Evolutionary conservation across 2,888 invertebrate species (phyloP).

Genomic region (Sesamia inferens): DNA sequence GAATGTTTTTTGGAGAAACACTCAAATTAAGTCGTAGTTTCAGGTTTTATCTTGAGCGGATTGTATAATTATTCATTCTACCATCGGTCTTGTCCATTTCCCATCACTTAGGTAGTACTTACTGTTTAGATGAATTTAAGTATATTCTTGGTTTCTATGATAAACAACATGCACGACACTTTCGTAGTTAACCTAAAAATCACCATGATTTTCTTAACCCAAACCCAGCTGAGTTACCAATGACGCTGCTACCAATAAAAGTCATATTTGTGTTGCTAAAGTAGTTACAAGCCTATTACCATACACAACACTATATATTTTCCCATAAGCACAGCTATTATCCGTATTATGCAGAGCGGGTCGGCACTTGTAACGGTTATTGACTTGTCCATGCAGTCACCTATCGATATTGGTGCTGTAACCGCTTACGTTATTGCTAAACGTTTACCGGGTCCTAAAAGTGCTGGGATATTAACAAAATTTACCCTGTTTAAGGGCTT

Average conservation of each 20-base stretch:
- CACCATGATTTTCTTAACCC: neutral
- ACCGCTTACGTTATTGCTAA: conserved; percentile 61
- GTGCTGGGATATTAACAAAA: conserved; percentile 27
- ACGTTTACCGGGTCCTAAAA: conserved; percentile 41
- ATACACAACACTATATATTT: conserved; percentile 27
- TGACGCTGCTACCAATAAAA: neutral
- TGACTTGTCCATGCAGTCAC: conserved; percentile 62
- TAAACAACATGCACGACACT: neutral
- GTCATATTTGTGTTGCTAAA: conserved; percentile 4
- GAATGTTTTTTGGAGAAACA: too few relatives aligned
- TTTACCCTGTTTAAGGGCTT: conserved; percentile 33
- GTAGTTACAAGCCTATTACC: conserved; percentile 10
- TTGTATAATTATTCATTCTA: too few relatives aligned
- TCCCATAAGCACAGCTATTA: conserved; percentile 43
- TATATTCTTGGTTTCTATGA: too few relatives aligned
- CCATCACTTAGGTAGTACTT: too few relatives aligned
- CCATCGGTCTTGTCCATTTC: too few relatives aligned
- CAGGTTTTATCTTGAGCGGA: too few relatives aligned
- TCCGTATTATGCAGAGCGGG: conserved; percentile 58
- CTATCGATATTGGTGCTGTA: conserved; percentile 62
- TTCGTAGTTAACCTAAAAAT: neutral
- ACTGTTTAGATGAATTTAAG: neutral
- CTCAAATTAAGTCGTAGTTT: too few relatives aligned
- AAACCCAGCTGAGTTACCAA: neutral
- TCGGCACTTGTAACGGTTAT: conserved; percentile 63